A percentile compares a stretch with the other conserved stretches of the same genome.
Evolutionary conservation across 2,113 vertebrate genomes (phyloP).

Genomic region (Larimichthys polyactis): DNA sequence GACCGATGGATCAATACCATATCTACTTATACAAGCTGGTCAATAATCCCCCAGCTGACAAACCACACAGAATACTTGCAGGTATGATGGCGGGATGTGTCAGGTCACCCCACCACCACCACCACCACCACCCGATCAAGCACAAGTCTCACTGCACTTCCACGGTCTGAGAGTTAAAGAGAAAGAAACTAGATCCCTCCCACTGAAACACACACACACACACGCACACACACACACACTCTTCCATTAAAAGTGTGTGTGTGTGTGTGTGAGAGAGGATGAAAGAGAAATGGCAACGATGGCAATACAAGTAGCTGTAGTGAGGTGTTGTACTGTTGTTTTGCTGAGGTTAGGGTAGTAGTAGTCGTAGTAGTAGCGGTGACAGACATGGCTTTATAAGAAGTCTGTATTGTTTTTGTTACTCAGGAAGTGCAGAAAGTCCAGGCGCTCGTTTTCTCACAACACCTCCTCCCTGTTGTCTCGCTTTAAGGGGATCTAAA

Average conservation of each 20-base stretch:
- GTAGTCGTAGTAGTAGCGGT: slow-evolving; percentile 55
- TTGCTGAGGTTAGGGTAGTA: slow-evolving; percentile 61
- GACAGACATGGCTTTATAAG: slow-evolving; percentile 65
- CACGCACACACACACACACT: slow-evolving; percentile 1
- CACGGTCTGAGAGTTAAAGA: slow-evolving; percentile 35
- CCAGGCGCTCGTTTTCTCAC: slow-evolving; percentile 46
- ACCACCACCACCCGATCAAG: not conserved
- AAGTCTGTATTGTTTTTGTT: slow-evolving; percentile 40
- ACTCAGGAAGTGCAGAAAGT: slow-evolving; percentile 61
- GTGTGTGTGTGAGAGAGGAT: not conserved
- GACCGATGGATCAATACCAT: slow-evolving; percentile 73
- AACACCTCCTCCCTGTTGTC: slow-evolving; percentile 60
- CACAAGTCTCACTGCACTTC: slow-evolving; percentile 3
- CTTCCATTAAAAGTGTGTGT: not conserved
- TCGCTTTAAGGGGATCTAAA: slow-evolving; percentile 63
- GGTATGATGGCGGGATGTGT: slow-evolving; percentile 6
- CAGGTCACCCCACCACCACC: not conserved
- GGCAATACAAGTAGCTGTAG: slow-evolving; percentile 62
- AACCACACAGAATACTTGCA: slow-evolving; percentile 43
- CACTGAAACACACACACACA: slow-evolving; percentile 6
- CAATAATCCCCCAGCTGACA: slow-evolving; percentile 63
- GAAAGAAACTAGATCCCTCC: slow-evolving; percentile 39
- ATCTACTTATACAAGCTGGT: slow-evolving; percentile 73
- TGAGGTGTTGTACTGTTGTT: slow-evolving; percentile 62
- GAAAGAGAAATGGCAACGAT: slow-evolving; percentile 51